Conservation (phyloP, 2,888 invertebrate species). For the Xestia xanthographa region DNA sequence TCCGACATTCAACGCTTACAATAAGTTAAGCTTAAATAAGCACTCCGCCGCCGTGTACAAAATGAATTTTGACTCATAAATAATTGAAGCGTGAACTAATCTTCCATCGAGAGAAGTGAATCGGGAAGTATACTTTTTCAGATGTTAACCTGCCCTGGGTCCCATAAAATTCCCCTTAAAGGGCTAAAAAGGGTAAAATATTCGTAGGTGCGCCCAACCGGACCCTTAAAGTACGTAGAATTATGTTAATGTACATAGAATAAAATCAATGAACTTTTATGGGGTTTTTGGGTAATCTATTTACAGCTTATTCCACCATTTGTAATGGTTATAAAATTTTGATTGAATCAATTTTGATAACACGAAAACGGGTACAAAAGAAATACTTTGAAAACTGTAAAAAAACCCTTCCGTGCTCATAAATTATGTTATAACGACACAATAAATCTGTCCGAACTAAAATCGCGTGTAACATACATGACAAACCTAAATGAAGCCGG, state of each 20-base stretch:
- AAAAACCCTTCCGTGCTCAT: conserved; percentile 63
- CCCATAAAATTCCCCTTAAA: conserved; percentile 51
- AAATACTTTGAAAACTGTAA: conserved; percentile 61
- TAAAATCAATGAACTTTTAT: conserved; percentile 42
- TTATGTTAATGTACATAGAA: conserved; percentile 44
- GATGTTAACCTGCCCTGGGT: conserved; percentile 46
- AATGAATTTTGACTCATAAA: conserved; percentile 41
- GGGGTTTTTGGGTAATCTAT: conserved; percentile 33
- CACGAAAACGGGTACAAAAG: conserved; percentile 52
- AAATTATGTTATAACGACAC: conserved; percentile 66
- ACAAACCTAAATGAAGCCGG: conserved; percentile 63
- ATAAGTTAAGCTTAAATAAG: background rate
- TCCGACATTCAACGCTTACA: conserved; percentile 19
- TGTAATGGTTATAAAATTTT: conserved; percentile 53
- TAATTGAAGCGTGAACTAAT: conserved; percentile 39
- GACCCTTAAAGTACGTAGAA: conserved; percentile 32
- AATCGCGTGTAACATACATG: conserved; percentile 69
- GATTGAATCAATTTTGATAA: conserved; percentile 56
- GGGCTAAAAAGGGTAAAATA: conserved; percentile 53
- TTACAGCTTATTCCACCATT: conserved; percentile 31
- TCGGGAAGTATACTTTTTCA: conserved; percentile 53
- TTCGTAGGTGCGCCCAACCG: conserved; percentile 32
- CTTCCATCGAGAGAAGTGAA: conserved; percentile 29
- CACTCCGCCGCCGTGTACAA: conserved; percentile 10
- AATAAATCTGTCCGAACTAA: conserved; percentile 64